Evolutionary conservation across 2,113 vertebrate genomes (phyloP), one percentile per base, ranked within the genome.

Genomic region (Petaurus breviceps): DNA sequence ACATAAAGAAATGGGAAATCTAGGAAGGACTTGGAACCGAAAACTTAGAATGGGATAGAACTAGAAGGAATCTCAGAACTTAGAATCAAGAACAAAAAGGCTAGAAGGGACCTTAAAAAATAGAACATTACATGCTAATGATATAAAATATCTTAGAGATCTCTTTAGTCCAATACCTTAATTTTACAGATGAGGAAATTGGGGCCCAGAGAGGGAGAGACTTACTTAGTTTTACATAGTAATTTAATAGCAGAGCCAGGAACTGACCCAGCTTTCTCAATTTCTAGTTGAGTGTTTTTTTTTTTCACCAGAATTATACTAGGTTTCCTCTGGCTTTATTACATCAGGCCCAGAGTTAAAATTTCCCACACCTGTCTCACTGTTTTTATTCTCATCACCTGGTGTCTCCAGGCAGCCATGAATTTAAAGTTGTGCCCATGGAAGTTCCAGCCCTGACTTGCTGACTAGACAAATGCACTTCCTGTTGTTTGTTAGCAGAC

Each of bases 401-500:
- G 31, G 93, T 94, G 92, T 77, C 92, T 12, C 92, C 57, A 93
- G 55, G 55, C 92, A 93, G n/a, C 57, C 57, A 51, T 47, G 46
- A 19, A 94, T 92, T 68, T 95, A 47, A 93, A 61, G 84, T 23
- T 94, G 51, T 90, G 77, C 51, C n/a, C 43, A 57, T 93, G 57
- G 53, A 10, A 94, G 50, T 49, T 97, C 31, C 68, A 23, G 89
- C 91, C 1, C 24, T 92, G 96, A 97, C 50, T 0, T 0, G 47
- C 49, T 14, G 68, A 43, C 53, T 91, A 61, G 28, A 19, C 50
- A 94, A 55, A 91, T 94, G 51, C 0, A 0, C 96, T 97, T 92
- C 77, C 92, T 51, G 11, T 93, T 93, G 89, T n/a, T 95, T 28
- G 46, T 92, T 97, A 90, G 31, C 92, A 94, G 94, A n/a, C 57